Evolutionary conservation across 1,140 invertebrate species (phyloP).

Genomic region (Arctopsyche grandis): DNA sequence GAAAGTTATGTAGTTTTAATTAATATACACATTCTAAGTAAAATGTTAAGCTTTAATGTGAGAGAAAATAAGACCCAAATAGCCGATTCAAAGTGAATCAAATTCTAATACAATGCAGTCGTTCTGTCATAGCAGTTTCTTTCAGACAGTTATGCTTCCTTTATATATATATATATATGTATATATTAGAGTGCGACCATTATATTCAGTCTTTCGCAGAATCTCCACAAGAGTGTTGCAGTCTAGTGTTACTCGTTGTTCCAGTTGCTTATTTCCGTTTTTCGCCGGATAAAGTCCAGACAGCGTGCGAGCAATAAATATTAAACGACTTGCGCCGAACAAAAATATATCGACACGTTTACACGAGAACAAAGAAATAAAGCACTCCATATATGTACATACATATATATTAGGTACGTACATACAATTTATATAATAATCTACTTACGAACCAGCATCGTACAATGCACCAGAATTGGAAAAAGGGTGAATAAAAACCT

Average conservation of each 20-base stretch:
- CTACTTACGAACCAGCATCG: no score
- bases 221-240: not conserved
- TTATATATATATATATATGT: not conserved
- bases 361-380: not conserved
- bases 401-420: not conserved
- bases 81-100: no score
- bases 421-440: not conserved
- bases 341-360: conserved; percentile 39
- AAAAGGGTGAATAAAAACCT: not conserved
- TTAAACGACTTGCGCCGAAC: conserved; percentile 2
- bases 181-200: no score
- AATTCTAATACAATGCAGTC: no score
- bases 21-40: no score
- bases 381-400: not conserved
- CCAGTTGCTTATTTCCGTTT: not conserved
- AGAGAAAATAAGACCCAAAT: no score
- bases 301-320: conserved; percentile 27
- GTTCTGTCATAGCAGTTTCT: no score
- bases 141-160: no score
- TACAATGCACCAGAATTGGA: no score
- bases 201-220: not conserved
- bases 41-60: no score
- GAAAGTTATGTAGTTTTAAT: no score
- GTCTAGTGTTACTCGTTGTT: not conserved
- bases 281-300: conserved; percentile 30